A percentile compares a stretch with the other conserved stretches of the same genome.
Conservation (phyloP, 2,113 vertebrate species). For the Agapornis roseicollis region DNA sequence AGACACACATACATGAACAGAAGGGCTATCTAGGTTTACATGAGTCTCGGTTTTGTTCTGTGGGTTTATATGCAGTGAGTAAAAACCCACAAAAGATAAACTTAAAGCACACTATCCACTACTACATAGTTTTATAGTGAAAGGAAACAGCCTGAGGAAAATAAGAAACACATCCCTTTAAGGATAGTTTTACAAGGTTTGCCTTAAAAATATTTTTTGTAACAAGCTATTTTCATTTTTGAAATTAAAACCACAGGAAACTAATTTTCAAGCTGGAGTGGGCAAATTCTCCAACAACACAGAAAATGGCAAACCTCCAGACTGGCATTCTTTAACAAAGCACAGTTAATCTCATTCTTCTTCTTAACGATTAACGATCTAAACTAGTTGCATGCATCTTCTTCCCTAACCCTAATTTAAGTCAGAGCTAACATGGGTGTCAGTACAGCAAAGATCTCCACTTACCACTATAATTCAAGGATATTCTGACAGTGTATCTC, state of each 20-base stretch:
- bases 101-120: not conserved
- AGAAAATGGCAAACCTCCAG: not conserved
- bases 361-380: not conserved
- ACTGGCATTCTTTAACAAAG: not conserved
- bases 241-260: not conserved
- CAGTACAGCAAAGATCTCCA: not conserved
- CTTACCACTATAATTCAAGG: not conserved
- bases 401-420: not conserved
- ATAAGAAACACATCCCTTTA: not conserved
- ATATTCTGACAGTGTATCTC: not conserved
- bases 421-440: not conserved
- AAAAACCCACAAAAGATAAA: not conserved
- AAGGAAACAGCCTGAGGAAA: not conserved
- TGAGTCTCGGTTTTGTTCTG: not conserved
- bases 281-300: not conserved
- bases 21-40: not conserved
- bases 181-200: not conserved
- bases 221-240: not conserved
- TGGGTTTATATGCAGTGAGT: not conserved
- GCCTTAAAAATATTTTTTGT: not conserved
- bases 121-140: not conserved
- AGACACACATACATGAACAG: not conserved
- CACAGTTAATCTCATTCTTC: not conserved
- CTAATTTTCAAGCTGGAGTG: not conserved
- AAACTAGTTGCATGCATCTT: not conserved